Evolutionary conservation across 2,113 vertebrate genomes (phyloP), one percentile per base, ranked within the genome.

Genomic region (Monopterus albus): DNA sequence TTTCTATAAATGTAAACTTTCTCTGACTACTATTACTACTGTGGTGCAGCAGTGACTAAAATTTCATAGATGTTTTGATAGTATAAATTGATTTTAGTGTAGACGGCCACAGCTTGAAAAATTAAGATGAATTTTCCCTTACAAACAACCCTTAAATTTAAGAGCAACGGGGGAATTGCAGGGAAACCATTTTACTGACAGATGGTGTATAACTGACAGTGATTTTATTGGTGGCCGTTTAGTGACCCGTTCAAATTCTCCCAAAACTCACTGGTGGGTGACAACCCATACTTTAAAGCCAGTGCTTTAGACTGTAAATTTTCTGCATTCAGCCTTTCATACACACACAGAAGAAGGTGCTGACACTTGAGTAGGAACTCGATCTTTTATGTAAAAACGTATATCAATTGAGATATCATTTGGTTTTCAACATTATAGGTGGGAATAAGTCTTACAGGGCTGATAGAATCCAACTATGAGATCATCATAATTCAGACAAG

Each of bases 121-220:
- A 47, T 72, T 21, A 33, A 38, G 12, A 18, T 11, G 6, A 17
- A n/a, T n/a, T 9, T 21, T 42, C 25, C 14, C 51, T 36, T 25
- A 46, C 9, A 63, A 68, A 58, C 42, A 68, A 31, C 35, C 25
- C 7, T 26, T 13, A n/a, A 40, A 84, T 56, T 50, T 56, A 47
- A 23, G 26, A 25, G 49, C 18, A 49, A 68, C 55, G 20, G 50
- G 26, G 35, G 40, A 14, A 47, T 45, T 49, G 33, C 35, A 50
- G 11, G 14, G 14, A 55, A 62, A 29, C 18, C 18, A 61, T 46
- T 73, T 65, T 35, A 55, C 14, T 50, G 68, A 80, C 42, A 36
- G 31, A 60, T 67, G 39, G 33, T 42, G 5, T 6, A 6, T 12
- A 25, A 29, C 8, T 67, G 59, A 71, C 66, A 47, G 31, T 33